Base-by-base conservation (phyloP, 2,888 invertebrate species). In the Globia sparganii region DNA sequence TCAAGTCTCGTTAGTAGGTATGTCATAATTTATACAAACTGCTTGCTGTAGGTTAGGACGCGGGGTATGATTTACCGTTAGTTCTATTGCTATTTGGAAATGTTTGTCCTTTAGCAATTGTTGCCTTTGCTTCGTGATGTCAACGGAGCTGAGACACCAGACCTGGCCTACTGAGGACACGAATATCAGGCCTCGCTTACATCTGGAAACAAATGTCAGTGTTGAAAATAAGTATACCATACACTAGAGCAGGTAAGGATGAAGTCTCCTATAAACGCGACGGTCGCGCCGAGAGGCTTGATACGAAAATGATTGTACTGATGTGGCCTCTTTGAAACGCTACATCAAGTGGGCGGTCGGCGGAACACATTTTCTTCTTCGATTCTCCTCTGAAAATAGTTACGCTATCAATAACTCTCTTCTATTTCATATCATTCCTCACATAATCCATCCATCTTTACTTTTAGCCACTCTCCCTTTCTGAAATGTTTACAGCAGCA, bases 61-160 rank as follows among this genome's bases (percentile, higher is more conserved):
- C 25, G 34, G 62, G 4, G 5, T 25, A 31, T 31, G 18, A 37
- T 97, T 97, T 95, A 99, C 99, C 75, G 99, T 99, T 84, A 99
- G 95, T 93, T 98, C 98, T 37, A 99, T 97, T 4, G 99, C 99
- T 76, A 99, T 96, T 93, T 99, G 98, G 95, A 99, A 99, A 92
- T 99, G 98, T 92, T 99, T 99, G 87, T 98, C 98, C 86, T 98
- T 98, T 21, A 99, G 95, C 69, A 99, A 96, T 87, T 98, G 98
- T 90, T 98, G 97, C 53, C 99, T 97, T 95, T 99, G 99, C 77
- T 97, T 97, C 4, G 98, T 97, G 83, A 99, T 97, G 85, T 99
- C 98, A 11, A 98, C 97, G 0, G 98, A 97, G 85, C 97, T 98
- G 74, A 99, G 97, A 88, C 98, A 98, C 99, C 99, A 99, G 64